Evolutionary conservation across 23 tunicate genomes (phyloP), one percentile per base, ranked within the genome.

Genomic region (Diplosoma virens): DNA sequence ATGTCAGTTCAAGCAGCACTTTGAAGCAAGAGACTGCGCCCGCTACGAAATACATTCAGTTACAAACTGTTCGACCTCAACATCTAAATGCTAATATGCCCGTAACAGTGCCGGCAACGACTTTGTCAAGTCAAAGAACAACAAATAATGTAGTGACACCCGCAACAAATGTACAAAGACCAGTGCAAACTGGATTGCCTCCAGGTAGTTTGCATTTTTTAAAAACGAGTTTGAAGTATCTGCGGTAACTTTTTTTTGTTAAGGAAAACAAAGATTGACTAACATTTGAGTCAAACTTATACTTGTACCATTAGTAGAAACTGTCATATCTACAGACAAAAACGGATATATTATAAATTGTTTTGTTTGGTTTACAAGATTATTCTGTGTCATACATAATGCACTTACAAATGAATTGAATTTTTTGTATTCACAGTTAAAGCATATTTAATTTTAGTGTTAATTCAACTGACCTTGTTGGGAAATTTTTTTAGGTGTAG

Each of bases 401-500:
- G n/a, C n/a, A n/a, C n/a, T n/a, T n/a, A n/a, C n/a, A n/a, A n/a
- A n/a, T n/a, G n/a, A n/a, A n/a, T n/a, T n/a, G n/a, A n/a, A n/a
- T n/a, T n/a, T n/a, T n/a, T n/a, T n/a, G n/a, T n/a, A n/a, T n/a
- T n/a, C n/a, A n/a, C n/a, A n/a, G n/a, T n/a, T n/a, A 45, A 45
- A 9, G 52, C 16, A 11, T 45, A 9, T 45, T 45, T 45, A 9
- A 45, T 45, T 45, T 45, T 45, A 45, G 52, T 45, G 16, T 16
- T 45, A 11, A 45, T 9, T 45, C 14, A 45, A 16, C 52, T 16
- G n/a, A n/a, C n/a, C n/a, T n/a, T n/a, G n/a, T n/a, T n/a, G n/a
- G n/a, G n/a, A n/a, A n/a, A n/a, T n/a, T 17, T 35, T 5, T 21
- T 28, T 29, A 89, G 96, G 96, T 32, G 82, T 89, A 88, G 83